Conservation (phyloP, 2,797 vertebrate genomes). For the Vireo griseus region DNA sequence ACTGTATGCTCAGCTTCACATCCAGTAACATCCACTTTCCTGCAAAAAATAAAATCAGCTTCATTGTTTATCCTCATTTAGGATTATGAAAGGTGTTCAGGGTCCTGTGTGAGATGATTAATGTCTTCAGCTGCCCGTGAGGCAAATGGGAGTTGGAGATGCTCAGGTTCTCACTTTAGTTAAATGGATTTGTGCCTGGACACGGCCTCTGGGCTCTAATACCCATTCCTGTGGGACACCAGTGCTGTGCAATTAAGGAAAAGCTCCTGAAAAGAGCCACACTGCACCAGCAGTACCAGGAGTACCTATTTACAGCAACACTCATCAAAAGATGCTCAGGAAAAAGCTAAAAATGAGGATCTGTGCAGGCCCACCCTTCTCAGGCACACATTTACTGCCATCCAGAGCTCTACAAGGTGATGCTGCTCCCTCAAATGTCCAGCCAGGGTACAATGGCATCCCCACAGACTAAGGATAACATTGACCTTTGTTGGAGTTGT, state of each 20-base stretch:
- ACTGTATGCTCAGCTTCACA: neutral
- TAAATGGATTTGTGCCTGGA: neutral
- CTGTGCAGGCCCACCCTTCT: neutral
- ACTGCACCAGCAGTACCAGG: neutral
- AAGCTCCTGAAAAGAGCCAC: neutral
- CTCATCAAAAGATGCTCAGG: neutral
- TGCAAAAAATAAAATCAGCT: neutral
- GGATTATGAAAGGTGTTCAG: neutral
- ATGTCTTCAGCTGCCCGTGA: neutral
- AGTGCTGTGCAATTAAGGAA: neutral
- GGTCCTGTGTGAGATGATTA: neutral
- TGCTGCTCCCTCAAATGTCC: neutral
- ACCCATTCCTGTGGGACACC: neutral
- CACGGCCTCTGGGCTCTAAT: neutral
- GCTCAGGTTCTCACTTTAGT: neutral
- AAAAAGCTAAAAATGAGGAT: neutral
- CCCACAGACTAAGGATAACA: neutral
- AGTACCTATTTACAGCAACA: neutral
- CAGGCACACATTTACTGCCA: too few species aligned
- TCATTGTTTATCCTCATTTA: neutral
- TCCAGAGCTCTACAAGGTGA: neutral
- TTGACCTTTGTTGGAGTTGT: neutral
- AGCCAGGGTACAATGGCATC: neutral
- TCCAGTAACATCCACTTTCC: neutral
- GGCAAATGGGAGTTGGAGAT: neutral